These are phyloP conservation scores for Empis stercorea DNA, from an alignment of 2,888 invertebrate genomes.

Conservation along the genomic window DNA sequence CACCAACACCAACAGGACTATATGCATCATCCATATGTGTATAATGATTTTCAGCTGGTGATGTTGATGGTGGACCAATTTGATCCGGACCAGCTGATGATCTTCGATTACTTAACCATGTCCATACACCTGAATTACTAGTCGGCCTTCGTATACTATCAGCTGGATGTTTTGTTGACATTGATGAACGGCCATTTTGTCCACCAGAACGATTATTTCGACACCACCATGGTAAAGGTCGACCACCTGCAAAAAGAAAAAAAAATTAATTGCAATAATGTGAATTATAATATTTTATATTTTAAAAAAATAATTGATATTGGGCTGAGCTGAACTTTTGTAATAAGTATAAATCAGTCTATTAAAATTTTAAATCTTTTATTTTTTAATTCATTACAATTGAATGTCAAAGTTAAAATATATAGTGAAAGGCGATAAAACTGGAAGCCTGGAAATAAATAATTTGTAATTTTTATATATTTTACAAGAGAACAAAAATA, in stretches of 20 bases:
- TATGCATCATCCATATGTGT: slow-evolving; percentile 56
- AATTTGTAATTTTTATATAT: too few relatives aligned
- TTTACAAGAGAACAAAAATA: too few relatives aligned
- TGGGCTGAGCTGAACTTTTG: too few relatives aligned
- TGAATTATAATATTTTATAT: too few relatives aligned
- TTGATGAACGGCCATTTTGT: slow-evolving; percentile 29
- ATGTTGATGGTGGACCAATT: slow-evolving; percentile 39
- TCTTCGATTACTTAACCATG: slow-evolving; percentile 33
- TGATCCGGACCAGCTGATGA: slow-evolving; percentile 37
- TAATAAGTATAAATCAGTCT: too few relatives aligned
- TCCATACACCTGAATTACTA: slow-evolving; percentile 36
- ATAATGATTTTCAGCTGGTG: slow-evolving; percentile 54
- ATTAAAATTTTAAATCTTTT: too few relatives aligned
- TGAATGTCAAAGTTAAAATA: too few relatives aligned
- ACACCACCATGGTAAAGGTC: slow-evolving; percentile 37
- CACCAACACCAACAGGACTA: slow-evolving; percentile 43
- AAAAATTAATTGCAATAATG: background rate
- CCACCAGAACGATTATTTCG: slow-evolving; percentile 33
- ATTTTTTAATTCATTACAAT: too few relatives aligned
- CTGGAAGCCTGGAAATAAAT: too few relatives aligned
- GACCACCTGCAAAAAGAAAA: slow-evolving; percentile 24
- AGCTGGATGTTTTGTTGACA: slow-evolving; percentile 35
- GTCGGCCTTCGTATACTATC: slow-evolving; percentile 37
- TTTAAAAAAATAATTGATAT: too few relatives aligned
- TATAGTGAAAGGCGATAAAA: too few relatives aligned